Base-by-base conservation (phyloP, 2,797 vertebrate genomes). In the Sebastes jordani region DNA sequence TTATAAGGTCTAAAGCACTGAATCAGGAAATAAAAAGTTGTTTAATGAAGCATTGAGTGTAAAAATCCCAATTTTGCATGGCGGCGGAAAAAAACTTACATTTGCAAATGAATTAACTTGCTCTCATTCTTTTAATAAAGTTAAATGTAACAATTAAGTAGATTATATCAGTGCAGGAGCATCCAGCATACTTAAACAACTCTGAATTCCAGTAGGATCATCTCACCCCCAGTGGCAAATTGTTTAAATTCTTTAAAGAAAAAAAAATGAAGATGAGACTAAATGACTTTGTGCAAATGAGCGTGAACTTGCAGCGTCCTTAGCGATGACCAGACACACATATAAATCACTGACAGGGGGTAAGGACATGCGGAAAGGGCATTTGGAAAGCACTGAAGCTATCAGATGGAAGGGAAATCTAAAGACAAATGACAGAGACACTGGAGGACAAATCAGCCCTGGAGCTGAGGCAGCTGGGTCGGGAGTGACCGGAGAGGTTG, bases 341-440 rank as follows among this genome's bases (percentile, higher is more conserved):
- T 82, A 91, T 92, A 92, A 91, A 92, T 93, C 90, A 92, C 82
- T 84, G 84, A 81, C 68, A 59, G 66, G 71, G 85, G 80, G 49
- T 67, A 74, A 87, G 88, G 86, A 85, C 87, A 68, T 7, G 71
- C 64, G 81, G 76, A 90, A 87, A 89, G 91, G 88, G 89, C 89
- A 79, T 87, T 65, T 74, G 69, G 86, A 90, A 81, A 86, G 81
- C 46, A 82, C 52, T 30, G 69, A 68, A 72, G 70, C 85, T 84
- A 90, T 93, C 90, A 86, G 84, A 90, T 89, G 75, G 80, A 90
- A 86, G 74, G 82, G 74, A 91, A 90, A 80, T 84, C 76, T 78
- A 88, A 87, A 95, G 94, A 93, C 89, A 92, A 93, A 94, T 90
- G 91, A 91, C 80, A 86, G 72, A 88, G 78, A 27, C 80, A 56